phyloP scores from a whole-genome alignment of 2,113 vertebrate genomes.

The Theristicus caerulescens region DNA sequence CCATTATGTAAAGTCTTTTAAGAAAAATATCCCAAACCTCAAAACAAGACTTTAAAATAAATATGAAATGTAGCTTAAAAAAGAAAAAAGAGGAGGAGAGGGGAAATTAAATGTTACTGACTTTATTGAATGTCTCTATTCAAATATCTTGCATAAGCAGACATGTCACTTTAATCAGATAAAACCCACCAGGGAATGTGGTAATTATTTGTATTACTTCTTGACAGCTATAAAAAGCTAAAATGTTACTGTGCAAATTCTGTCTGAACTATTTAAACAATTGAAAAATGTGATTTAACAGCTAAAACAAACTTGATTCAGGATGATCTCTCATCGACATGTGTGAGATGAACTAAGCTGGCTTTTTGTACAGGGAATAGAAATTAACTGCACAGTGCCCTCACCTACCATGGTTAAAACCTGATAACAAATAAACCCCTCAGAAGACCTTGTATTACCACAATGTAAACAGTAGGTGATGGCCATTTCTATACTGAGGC shows the following conservation, averaged over 20 bases:
- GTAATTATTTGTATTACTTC: slow-evolving; percentile 66
- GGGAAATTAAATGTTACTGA: slow-evolving; percentile 39
- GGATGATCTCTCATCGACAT: not conserved
- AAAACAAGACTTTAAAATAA: slow-evolving; percentile 14
- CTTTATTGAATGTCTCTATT: slow-evolving; percentile 57
- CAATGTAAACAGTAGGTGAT: not conserved
- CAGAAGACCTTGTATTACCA: not conserved
- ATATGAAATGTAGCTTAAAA: slow-evolving; percentile 13
- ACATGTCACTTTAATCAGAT: slow-evolving; percentile 66
- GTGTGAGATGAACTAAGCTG: not conserved
- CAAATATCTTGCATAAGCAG: slow-evolving; percentile 60
- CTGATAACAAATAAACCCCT: not conserved
- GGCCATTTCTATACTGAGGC: not conserved
- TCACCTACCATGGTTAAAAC: not conserved
- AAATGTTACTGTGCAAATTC: slow-evolving; percentile 63
- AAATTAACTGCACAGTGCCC: not conserved
- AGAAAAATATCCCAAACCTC: not conserved
- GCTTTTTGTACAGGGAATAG: not conserved
- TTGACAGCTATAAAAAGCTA: slow-evolving; percentile 61
- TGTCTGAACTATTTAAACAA: slow-evolving; percentile 63
- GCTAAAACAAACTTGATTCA: slow-evolving; percentile 62
- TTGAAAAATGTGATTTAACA: slow-evolving; percentile 63
- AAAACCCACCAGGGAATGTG: slow-evolving; percentile 45
- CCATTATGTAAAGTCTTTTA: not conserved
- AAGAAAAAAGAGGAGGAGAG: not conserved